phyloP scores from a whole-genome alignment of 2,888 invertebrate genomes.

The Noctua pronuba region DNA sequence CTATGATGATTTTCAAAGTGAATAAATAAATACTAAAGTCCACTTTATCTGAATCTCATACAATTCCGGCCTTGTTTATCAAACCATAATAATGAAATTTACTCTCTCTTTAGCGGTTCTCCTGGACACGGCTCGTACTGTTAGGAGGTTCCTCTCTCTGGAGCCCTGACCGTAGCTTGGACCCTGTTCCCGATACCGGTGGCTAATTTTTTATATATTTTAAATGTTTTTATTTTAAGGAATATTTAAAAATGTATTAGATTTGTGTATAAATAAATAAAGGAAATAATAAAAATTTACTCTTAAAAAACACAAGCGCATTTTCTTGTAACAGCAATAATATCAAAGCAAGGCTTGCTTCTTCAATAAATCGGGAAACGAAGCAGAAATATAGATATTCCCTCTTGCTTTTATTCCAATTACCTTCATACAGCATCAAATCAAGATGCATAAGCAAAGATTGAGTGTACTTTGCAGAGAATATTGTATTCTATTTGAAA shows the following conservation, averaged over 20 bases:
- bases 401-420: slow-evolving; percentile 10
- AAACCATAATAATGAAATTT: too few relatives aligned
- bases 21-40: background rate
- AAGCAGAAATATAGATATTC: slow-evolving; percentile 19
- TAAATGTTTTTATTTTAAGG: too few relatives aligned
- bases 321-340: background rate
- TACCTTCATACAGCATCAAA: background rate
- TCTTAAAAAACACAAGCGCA: background rate
- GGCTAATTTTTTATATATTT: too few relatives aligned
- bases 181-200: too few relatives aligned
- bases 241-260: too few relatives aligned
- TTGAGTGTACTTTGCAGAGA: background rate
- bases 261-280: too few relatives aligned
- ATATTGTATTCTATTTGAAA: slow-evolving; percentile 27
- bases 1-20: too few relatives aligned
- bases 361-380: background rate
- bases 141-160: too few relatives aligned
- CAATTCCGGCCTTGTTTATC: background rate
- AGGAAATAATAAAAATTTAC: background rate
- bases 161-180: too few relatives aligned
- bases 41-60: background rate
- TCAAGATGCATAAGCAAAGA: slow-evolving; percentile 25
- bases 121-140: too few relatives aligned
- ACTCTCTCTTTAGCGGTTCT: too few relatives aligned
- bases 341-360: background rate